Evolutionary conservation across 2,113 vertebrate species (phyloP).

Genomic region (Bubalus kerabau): DNA sequence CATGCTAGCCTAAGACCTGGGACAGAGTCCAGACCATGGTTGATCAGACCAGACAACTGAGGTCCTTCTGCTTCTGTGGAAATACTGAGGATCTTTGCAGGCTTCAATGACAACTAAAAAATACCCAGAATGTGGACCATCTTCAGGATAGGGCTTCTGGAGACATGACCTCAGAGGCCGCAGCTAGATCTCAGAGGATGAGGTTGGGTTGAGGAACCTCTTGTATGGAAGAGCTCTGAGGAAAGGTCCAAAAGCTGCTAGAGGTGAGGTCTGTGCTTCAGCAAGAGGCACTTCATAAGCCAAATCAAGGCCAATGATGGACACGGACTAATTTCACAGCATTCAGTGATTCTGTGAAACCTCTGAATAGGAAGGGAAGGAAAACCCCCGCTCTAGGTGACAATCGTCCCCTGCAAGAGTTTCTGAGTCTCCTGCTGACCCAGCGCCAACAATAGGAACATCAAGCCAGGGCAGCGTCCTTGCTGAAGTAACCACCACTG

Average conservation of each 20-base stretch:
- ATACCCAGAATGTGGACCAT: fast-evolving
- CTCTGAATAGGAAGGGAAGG: not conserved
- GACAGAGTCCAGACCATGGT: not conserved
- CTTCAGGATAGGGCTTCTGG: too few species aligned
- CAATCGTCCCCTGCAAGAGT: not conserved
- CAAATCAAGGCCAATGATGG: not conserved
- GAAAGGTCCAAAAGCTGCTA: not conserved
- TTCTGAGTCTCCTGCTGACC: not conserved
- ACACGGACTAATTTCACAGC: not conserved
- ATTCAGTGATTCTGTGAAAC: not conserved
- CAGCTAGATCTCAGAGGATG: not conserved
- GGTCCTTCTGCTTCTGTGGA: not conserved
- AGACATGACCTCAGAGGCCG: not conserved
- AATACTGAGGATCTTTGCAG: not conserved
- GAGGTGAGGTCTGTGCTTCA: not conserved
- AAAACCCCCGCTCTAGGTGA: not conserved
- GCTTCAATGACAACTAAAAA: not conserved
- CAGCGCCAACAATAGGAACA: not conserved
- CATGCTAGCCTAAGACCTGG: not conserved
- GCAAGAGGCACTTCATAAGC: not conserved
- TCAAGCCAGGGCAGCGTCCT: not conserved
- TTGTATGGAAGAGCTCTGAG: not conserved
- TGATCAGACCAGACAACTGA: not conserved
- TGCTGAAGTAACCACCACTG: too few species aligned
- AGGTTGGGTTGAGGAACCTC: not conserved